These are phyloP conservation scores for Drosophila falleni DNA, from an alignment of 2,888 invertebrate genomes.

Conservation along the genomic window DNA sequence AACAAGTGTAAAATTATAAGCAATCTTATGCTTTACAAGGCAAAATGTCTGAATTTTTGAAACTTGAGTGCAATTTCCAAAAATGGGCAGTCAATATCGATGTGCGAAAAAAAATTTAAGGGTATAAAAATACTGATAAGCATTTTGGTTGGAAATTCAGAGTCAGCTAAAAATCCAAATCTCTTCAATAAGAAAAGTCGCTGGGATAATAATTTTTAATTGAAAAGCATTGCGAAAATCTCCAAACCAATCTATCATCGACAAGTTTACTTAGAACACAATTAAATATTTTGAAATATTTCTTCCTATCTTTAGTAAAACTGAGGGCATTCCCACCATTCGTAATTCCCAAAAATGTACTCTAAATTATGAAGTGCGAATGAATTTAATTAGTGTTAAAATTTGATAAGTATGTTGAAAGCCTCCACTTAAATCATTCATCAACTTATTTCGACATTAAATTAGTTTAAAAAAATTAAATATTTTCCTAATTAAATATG, in stretches of 20 bases:
- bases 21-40: conserved; percentile 51
- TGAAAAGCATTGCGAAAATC: no score
- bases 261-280: no score
- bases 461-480: not conserved
- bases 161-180: not conserved
- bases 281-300: no score
- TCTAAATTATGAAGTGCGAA: no score
- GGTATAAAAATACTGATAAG: conserved; percentile 21
- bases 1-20: conserved; percentile 62
- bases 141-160: not conserved
- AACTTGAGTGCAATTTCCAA: conserved; percentile 43
- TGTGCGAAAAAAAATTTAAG: conserved; percentile 31
- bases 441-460: not conserved
- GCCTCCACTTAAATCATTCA: not conserved
- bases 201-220: no score
- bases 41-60: conserved; percentile 33
- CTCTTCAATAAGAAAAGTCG: no score
- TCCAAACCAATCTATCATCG: no score
- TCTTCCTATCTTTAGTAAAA: no score
- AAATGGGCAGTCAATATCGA: conserved; percentile 47
- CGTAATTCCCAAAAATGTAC: no score
- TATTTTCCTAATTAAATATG: not conserved
- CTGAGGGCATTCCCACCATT: no score
- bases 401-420: no score
- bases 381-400: not conserved